A percentile compares a stretch with the other conserved stretches of the same genome.
These are phyloP conservation scores for Tachystola acroxantha DNA, from an alignment of 2,888 invertebrate species.

Conservation along the genomic window DNA sequence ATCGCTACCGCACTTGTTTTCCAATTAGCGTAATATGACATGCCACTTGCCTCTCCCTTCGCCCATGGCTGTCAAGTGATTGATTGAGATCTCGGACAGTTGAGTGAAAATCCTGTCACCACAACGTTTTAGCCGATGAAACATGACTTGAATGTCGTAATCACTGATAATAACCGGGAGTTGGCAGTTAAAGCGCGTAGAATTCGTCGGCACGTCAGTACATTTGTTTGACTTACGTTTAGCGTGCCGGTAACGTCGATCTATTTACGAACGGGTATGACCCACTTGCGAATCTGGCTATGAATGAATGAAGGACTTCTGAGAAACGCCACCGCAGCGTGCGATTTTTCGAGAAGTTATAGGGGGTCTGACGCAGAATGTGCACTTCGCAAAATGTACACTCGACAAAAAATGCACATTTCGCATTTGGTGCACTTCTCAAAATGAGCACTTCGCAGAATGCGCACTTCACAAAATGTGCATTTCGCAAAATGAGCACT, in stretches of 20 bases:
- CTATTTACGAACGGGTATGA: slow-evolving; percentile 14
- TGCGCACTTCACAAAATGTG: too few relatives aligned
- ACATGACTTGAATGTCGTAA: slow-evolving; percentile 4
- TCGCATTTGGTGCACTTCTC: too few relatives aligned
- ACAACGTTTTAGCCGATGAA: slow-evolving; percentile 3
- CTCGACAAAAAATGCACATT: too few relatives aligned
- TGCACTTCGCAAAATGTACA: too few relatives aligned
- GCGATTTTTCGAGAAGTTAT: slow-evolving; percentile 23
- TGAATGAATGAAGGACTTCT: slow-evolving; percentile 22
- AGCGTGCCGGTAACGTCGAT: slow-evolving; percentile 6
- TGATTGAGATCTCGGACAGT: not conserved
- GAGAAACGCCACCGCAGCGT: slow-evolving; percentile 11
- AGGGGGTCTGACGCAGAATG: too few relatives aligned
- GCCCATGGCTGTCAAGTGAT: not conserved
- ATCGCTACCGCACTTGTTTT: too few relatives aligned
- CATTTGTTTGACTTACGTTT: slow-evolving; percentile 12
- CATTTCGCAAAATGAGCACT: too few relatives aligned
- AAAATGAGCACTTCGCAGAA: too few relatives aligned
- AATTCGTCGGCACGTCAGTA: slow-evolving; percentile 5
- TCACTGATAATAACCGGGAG: slow-evolving; percentile 3
- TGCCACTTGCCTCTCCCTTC: not conserved
- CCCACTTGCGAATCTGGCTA: slow-evolving; percentile 12
- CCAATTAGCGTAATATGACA: too few relatives aligned
- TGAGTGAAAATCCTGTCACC: slow-evolving; percentile 6
- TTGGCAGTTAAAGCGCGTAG: slow-evolving; percentile 7